Conservation (phyloP, 2,888 invertebrate genomes). For the Pseudococcus jackbeardsleyi region DNA sequence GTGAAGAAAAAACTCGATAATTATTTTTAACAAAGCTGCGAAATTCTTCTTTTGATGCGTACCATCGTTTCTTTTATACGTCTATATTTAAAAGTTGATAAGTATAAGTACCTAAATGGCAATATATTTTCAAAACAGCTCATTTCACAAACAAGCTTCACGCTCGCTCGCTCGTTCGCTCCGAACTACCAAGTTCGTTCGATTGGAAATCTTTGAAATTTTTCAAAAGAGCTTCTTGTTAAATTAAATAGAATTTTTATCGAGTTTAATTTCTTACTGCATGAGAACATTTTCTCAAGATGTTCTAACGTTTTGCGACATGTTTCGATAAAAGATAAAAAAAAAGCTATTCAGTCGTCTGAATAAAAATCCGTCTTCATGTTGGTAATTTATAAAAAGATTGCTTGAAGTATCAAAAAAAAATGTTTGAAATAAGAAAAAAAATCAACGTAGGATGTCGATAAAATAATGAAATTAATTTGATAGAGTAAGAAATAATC, state of each 20-base stretch:
- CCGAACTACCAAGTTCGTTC: not conserved
- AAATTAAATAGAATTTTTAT: too few relatives aligned
- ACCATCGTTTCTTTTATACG: not conserved
- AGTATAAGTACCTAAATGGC: not conserved
- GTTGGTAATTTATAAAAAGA: not conserved
- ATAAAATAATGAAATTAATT: too few relatives aligned
- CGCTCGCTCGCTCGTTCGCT: not conserved
- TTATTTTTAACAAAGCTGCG: not conserved
- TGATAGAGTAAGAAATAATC: too few relatives aligned
- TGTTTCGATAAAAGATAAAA: not conserved
- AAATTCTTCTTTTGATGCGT: not conserved
- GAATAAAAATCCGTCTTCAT: not conserved
- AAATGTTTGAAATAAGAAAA: too few relatives aligned
- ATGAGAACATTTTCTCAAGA: not conserved
- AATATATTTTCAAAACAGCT: slow-evolving; percentile 16
- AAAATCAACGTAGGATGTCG: too few relatives aligned
- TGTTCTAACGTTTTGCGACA: not conserved
- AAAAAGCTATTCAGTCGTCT: not conserved
- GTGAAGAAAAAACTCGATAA: slow-evolving; percentile 15
- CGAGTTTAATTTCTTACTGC: slow-evolving; percentile 11
- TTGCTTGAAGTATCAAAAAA: too few relatives aligned
- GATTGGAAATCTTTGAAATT: slow-evolving; percentile 8
- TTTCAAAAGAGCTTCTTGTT: not conserved
- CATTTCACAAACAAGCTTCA: slow-evolving; percentile 40
- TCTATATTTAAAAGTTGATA: not conserved